These are phyloP conservation scores for Gorsachius goisagi DNA, from an alignment of 2,113 vertebrate genomes.

Conservation along the genomic window DNA sequence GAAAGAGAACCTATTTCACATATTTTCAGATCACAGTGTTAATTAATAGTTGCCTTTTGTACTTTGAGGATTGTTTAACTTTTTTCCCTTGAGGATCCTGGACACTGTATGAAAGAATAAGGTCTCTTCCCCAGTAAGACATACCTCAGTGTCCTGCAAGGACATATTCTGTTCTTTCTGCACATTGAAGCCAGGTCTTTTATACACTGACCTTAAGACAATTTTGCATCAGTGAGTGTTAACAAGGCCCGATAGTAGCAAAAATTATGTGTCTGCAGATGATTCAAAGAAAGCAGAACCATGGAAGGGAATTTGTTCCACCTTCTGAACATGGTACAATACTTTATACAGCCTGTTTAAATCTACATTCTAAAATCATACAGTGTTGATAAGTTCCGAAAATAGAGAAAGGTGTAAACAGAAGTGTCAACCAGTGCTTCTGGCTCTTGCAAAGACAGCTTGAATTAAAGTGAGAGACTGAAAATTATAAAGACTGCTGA, in stretches of 20 bases:
- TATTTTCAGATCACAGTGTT: background rate
- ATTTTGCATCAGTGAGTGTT: background rate
- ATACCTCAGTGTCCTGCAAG: background rate
- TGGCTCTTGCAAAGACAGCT: background rate
- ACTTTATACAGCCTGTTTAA: background rate
- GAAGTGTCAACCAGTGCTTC: background rate
- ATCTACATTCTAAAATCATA: background rate
- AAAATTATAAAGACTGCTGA: background rate
- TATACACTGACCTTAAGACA: background rate
- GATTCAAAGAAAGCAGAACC: background rate
- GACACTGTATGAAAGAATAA: background rate
- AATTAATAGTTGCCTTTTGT: background rate
- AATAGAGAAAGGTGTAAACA: slow-evolving; percentile 35
- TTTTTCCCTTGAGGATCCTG: background rate
- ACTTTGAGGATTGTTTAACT: background rate
- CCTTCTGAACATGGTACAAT: background rate
- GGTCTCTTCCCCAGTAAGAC: background rate
- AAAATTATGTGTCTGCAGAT: background rate
- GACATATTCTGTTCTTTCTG: background rate
- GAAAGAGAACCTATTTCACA: background rate
- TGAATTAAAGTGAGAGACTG: slow-evolving; percentile 33
- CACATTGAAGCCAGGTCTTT: background rate
- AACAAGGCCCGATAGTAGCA: background rate
- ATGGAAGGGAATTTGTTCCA: background rate
- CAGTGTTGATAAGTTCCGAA: background rate